Base-by-base conservation (phyloP, 2,888 invertebrate species). In the Aquatica leii region DNA sequence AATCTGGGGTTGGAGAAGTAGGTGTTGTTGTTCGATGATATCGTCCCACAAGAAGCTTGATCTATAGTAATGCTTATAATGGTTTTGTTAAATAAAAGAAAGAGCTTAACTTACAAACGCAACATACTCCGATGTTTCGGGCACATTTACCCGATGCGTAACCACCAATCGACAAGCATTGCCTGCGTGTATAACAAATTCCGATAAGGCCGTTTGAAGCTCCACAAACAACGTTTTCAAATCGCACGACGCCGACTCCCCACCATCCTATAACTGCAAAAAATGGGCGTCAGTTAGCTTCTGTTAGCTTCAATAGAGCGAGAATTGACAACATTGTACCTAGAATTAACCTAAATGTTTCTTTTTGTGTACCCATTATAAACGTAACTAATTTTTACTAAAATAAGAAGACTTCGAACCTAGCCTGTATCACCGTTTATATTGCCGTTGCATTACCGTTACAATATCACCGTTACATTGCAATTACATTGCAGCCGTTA, bases 1-100 rank as follows among this genome's bases (percentile, higher is more conserved):
- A 90, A 94, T 1, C 87, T 88, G 0, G 89, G 89, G 76, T 92
- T 95, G 9, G 88, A 87, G 79, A 94, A 95, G 77, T 94, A 94
- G 0, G 94, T 94, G 74, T 93, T 93, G 78, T 95, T 94, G 52
- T 88, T 86, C 51, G 86, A 85, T 0, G 91, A 89, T 0, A 87
- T 85, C 0, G 84, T 81, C 1, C 93, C 92, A 72, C 95, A 95
- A 0, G 88, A 84, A 71, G 87, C 86, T 71, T 90, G 86, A 76
- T 91, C 94, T 94, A 76, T 20, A 79, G 81, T n/a, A n/a, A n/a
- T n/a, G n/a, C n/a, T n/a, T n/a, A n/a, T n/a, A n/a, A n/a, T n/a
- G n/a, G n/a, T n/a, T n/a, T n/a, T n/a, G n/a, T n/a, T n/a, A n/a
- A n/a, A n/a, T n/a, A n/a, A n/a, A n/a, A n/a, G n/a, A n/a, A n/a